Evolutionary conservation across 64 coral and sea anemone genomes (phyloP).

Genomic region (Acropora tenuis): DNA sequence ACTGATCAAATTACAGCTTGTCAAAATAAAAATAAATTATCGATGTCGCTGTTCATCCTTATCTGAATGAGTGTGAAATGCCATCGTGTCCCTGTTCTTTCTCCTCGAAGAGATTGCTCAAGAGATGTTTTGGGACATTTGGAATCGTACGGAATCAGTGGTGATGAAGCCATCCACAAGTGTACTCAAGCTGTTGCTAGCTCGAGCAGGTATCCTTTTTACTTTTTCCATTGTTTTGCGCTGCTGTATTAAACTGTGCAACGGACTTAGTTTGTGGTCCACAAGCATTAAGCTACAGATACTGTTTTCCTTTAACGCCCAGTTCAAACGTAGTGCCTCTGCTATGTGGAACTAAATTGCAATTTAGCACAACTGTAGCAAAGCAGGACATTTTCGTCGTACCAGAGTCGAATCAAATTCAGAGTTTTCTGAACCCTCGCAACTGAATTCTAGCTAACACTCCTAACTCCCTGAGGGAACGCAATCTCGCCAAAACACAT

Average conservation of each 20-base stretch:
- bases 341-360: conserved; percentile 30
- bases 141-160: not conserved
- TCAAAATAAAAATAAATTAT: too few relatives aligned
- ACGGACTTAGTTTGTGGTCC: not conserved
- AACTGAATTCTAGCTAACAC: conserved; percentile 23
- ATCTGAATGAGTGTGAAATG: too few relatives aligned
- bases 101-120: not conserved
- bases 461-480: not conserved
- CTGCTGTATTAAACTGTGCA: not conserved
- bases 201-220: not conserved
- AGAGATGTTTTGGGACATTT: not conserved
- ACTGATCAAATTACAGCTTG: not conserved
- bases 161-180: not conserved
- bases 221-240: not conserved
- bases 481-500: conserved; percentile 26
- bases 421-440: conserved; percentile 13
- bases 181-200: not conserved
- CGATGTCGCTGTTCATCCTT: too few relatives aligned
- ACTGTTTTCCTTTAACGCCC: not conserved
- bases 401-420: not conserved
- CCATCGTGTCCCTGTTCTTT: too few relatives aligned
- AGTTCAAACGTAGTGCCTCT: conserved; percentile 45
- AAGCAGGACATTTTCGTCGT: conserved; percentile 13
- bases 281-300: not conserved
- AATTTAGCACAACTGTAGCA: conserved; percentile 36